A percentile compares a stretch with the other conserved stretches of the same genome.
These are phyloP conservation scores for Galaxea fascicularis DNA, from an alignment of 92 coral and sea anemone genomes.

Conservation along the genomic window DNA sequence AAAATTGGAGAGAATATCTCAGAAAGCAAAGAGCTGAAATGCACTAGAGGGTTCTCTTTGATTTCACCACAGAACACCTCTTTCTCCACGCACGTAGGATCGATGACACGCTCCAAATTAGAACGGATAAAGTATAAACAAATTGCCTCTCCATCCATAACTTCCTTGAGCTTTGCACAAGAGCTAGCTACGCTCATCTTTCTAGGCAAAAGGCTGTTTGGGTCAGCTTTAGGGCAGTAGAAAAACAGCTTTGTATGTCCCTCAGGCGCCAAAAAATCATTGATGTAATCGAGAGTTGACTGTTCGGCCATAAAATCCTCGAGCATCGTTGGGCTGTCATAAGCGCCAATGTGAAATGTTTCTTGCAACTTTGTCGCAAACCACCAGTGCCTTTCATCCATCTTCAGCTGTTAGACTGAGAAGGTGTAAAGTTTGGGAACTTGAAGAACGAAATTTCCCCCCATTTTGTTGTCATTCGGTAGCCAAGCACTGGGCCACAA, in stretches of 20 bases:
- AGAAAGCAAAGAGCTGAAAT: slow-evolving; percentile 88
- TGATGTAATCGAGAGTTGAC: slow-evolving; percentile 92
- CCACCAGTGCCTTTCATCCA: slow-evolving; percentile 99
- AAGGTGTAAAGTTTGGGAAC: slow-evolving; percentile 12
- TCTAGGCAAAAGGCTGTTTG: slow-evolving; percentile 82
- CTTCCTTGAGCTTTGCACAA: slow-evolving; percentile 96
- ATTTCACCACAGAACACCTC: slow-evolving; percentile 99
- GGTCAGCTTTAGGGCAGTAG: slow-evolving; percentile 94
- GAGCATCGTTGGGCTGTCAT: slow-evolving; percentile 98
- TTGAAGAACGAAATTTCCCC: slow-evolving; percentile 67
- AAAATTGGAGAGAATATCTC: slow-evolving; percentile 90
- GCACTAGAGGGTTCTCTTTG: slow-evolving; percentile 93
- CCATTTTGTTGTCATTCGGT: slow-evolving; percentile 98
- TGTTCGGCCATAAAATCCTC: slow-evolving; percentile 99
- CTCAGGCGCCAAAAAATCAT: slow-evolving; percentile 97
- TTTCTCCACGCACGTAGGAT: slow-evolving; percentile 96
- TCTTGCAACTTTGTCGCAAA: slow-evolving; percentile 99
- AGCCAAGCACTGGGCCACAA: slow-evolving; percentile 82
- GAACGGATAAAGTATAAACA: slow-evolving; percentile 99
- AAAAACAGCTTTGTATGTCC: slow-evolving; percentile 97
- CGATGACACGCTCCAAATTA: slow-evolving; percentile 94
- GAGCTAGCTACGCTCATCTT: slow-evolving; percentile 92
- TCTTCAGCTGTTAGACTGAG: slow-evolving; percentile 38
- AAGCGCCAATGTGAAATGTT: slow-evolving; percentile 96
- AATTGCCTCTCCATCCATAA: slow-evolving; percentile 95